Percentiles rank a stretch among this genome's conserved stretches.
These are phyloP conservation scores for Eriocheir sinensis DNA, from an alignment of 1,140 invertebrate species.

Conservation along the genomic window DNA sequence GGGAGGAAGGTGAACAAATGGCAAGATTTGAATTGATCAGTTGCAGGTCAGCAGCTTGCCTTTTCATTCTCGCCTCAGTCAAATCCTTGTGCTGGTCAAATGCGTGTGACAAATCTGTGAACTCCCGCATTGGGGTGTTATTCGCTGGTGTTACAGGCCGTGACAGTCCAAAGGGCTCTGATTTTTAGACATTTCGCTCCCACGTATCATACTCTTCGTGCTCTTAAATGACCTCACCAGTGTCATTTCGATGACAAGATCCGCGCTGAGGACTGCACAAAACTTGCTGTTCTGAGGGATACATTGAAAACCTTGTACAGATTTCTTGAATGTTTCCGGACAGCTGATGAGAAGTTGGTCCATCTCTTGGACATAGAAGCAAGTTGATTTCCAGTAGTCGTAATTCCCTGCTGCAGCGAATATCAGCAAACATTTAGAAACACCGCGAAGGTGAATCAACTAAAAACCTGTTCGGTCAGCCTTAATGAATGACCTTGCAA, in stretches of 20 bases:
- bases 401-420: constrained; percentile 32
- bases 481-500: constrained; percentile 1
- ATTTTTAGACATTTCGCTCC: constrained; percentile 44
- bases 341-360: constrained; percentile 27
- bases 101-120: constrained; percentile 26
- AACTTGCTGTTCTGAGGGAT: constrained; percentile 36
- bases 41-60: constrained; percentile 9
- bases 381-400: constrained; percentile 30
- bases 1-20: no score
- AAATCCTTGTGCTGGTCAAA: not conserved
- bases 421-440: no score
- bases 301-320: constrained; percentile 36
- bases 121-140: constrained; percentile 41
- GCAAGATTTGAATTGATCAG: constrained; percentile 35
- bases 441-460: not conserved
- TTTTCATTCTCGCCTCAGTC: constrained; percentile 53
- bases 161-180: constrained; percentile 44
- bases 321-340: constrained; percentile 38
- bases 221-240: constrained; percentile 2
- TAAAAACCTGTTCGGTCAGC: constrained; percentile 23
- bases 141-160: constrained; percentile 28
- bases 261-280: constrained; percentile 29
- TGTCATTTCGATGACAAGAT: constrained; percentile 27
- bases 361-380: constrained; percentile 52
- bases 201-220: not conserved